Conservation (phyloP, 2,113 vertebrate species). For the Misgurnus anguillicaudatus region DNA sequence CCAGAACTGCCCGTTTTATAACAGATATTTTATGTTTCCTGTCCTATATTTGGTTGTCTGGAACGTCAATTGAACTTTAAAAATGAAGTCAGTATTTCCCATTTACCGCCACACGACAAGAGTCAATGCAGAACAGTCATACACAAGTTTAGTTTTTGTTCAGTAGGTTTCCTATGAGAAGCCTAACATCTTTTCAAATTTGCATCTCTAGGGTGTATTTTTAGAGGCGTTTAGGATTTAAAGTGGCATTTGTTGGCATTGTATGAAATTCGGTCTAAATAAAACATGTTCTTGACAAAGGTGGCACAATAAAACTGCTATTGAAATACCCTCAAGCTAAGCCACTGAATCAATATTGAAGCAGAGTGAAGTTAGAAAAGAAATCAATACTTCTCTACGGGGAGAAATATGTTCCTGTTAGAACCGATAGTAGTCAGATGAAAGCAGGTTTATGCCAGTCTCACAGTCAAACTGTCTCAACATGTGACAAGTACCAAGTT, state of each 20-base stretch:
- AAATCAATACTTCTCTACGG: slow-evolving; percentile 41
- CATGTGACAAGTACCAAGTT: background rate
- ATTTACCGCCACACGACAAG: background rate
- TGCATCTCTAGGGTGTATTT: background rate
- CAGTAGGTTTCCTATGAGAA: background rate
- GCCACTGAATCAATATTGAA: slow-evolving; percentile 45
- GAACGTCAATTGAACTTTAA: no score
- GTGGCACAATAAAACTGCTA: slow-evolving; percentile 27
- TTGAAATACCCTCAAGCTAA: slow-evolving; percentile 37
- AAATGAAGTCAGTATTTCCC: no score
- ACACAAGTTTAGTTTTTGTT: background rate
- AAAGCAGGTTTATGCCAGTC: background rate
- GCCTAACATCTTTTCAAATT: background rate
- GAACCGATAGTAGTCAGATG: background rate
- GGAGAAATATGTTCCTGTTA: slow-evolving; percentile 23
- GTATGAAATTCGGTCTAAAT: slow-evolving; percentile 31
- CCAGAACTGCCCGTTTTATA: no score
- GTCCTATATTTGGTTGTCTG: no score
- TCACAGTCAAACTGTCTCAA: background rate
- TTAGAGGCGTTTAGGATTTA: background rate
- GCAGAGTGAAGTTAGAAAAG: slow-evolving; percentile 30
- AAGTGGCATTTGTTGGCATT: slow-evolving; percentile 30
- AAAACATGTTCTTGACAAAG: slow-evolving; percentile 32
- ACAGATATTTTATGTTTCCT: no score
- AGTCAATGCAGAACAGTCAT: background rate